These are phyloP conservation scores for Cylloceria caligata DNA, from an alignment of 2,888 invertebrate genomes.

Conservation along the genomic window DNA sequence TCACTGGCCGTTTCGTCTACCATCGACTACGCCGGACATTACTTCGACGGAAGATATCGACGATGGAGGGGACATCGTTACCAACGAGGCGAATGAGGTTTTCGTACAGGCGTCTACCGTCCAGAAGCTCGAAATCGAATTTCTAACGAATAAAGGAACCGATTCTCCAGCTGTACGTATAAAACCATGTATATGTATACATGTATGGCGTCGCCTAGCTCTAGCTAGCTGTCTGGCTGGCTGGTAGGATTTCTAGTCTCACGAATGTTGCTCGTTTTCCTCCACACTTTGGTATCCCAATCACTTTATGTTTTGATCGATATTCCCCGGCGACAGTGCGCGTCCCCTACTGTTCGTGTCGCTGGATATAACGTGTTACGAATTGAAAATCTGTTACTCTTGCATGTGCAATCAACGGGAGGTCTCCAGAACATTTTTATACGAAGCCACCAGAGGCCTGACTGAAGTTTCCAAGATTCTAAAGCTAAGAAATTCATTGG, in stretches of 20 bases:
- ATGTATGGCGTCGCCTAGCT: constrained; percentile 6
- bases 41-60: neutral
- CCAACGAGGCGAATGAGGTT: constrained; percentile 15
- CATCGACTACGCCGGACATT: neutral
- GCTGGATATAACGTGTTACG: constrained; percentile 51
- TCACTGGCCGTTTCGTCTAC: constrained; percentile 12
- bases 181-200: neutral
- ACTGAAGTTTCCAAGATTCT: neutral
- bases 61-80: constrained; percentile 19
- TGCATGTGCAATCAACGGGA: constrained; percentile 49
- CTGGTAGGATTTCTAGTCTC: neutral
- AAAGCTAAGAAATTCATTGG: neutral
- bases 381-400: constrained; percentile 42
- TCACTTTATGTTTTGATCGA: constrained; percentile 52
- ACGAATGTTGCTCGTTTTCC: neutral
- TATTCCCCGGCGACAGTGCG: constrained; percentile 34
- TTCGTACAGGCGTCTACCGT: neutral
- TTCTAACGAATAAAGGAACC: constrained; percentile 41
- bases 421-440: neutral
- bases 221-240: neutral
- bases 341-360: constrained; percentile 3
- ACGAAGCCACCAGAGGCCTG: neutral
- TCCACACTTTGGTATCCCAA: constrained; percentile 29
- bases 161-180: constrained; percentile 13
- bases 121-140: constrained; percentile 45